Base-by-base conservation (phyloP, 1,140 invertebrate genomes). In the Ephestia elutella region DNA sequence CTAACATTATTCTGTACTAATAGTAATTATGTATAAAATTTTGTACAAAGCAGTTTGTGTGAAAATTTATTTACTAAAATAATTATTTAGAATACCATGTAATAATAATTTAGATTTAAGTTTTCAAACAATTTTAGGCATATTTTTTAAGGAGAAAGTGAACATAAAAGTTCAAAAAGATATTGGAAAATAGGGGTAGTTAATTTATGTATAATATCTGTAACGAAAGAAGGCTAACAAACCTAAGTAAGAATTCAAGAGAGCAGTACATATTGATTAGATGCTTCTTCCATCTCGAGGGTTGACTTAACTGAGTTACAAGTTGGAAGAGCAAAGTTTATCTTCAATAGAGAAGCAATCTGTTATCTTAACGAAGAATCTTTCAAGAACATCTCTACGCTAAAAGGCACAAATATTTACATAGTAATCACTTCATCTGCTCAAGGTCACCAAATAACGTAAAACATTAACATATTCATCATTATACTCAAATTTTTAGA, bases 321-420 rank as follows among this genome's bases (percentile, higher is more conserved):
- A 86, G 78, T 83, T 83, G 69, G 72, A 71, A 83, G 73, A 83
- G 83, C 78, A 82, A 86, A 86, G 82, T 86, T 85, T 80, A 59
- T 64, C 58, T 19, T 53, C 54, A 44, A 54, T 62, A 59, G 32
- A 64, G 20, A 20, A 28, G 49, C 48, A 63, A 68, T 66, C 60
- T 68, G 68, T 66, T 54, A 20, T 28, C 18, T 56, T 61, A 60
- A 15, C 13, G 38, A 15, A 44, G 38, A n/a, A 44, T 15, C 38
- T 44, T 15, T 44, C 2, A 44, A 44, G 9, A 1, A 32, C 30
- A 32, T 32, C 4, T 32, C 11, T 32, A 32, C 30, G 30, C 30
- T 32, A 32, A 32, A 32, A 32, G 30, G 1, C 11, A 32, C 30
- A 32, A 32, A 8, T 32, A 11, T 32, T 32, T 32, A 32, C 30